phyloP scores from a whole-genome alignment of 1,140 invertebrate species.

The Halyomorpha halys region DNA sequence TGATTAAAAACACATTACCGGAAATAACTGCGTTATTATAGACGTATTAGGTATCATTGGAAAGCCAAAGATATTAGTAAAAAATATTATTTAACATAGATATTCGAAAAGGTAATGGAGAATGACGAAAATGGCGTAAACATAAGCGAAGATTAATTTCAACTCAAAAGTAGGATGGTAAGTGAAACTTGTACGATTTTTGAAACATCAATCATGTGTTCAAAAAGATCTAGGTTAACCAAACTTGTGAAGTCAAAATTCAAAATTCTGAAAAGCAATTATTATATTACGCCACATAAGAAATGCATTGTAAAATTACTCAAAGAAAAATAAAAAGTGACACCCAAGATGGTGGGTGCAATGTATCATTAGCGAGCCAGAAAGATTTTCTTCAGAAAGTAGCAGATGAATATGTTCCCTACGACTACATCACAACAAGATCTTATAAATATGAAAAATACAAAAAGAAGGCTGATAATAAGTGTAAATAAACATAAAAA shows the following conservation, averaged over 20 bases:
- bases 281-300: neutral
- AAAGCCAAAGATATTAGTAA: too few relatives aligned
- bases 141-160: too few relatives aligned
- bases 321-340: neutral
- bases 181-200: too few relatives aligned
- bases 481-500: neutral
- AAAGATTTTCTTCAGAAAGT: neutral
- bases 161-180: too few relatives aligned
- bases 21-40: too few relatives aligned
- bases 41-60: too few relatives aligned
- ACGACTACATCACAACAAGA: constrained; percentile 7
- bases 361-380: neutral
- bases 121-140: too few relatives aligned
- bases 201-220: neutral
- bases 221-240: neutral
- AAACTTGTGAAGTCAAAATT: neutral
- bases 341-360: neutral
- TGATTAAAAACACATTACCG: too few relatives aligned
- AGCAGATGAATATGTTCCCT: neutral
- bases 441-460: constrained; percentile 1
- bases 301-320: neutral
- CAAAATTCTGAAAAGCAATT: neutral
- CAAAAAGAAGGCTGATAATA: neutral
- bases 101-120: too few relatives aligned
- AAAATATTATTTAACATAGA: too few relatives aligned